Base-by-base conservation (phyloP, 1,140 invertebrate species). In the Drosophila lacertosa region DNA sequence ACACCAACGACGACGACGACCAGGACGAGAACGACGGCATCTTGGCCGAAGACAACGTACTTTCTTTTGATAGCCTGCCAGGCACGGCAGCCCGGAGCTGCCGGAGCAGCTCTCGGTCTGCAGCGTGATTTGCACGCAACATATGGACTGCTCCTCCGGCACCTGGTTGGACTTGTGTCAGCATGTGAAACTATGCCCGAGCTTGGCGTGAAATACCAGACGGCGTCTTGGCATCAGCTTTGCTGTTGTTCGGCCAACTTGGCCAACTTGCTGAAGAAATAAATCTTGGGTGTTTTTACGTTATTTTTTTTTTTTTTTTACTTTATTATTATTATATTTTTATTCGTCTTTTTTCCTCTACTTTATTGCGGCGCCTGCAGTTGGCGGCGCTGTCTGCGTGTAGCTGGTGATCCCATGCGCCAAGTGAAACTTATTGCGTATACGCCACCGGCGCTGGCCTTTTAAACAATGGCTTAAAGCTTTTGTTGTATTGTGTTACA, bases 91-190 rank as follows among this genome's bases (percentile, higher is more conserved):
- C 32, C 9, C 11, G 20, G 22, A n/a, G 26, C 44, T 7, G 16
- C 20, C 40, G 13, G 24, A 29, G 45, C 45, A 48, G 45, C 48
- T 45, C 20, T n/a, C n/a, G 42, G 20, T 24, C 65, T 67, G 58
- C 63, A 81, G 73, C 73, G 82, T 81, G 82, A 88, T 77, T 88
- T 86, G 82, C 82, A 86, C 82, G 78, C 83, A 88, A 88, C 82
- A 86, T 86, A 86, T 86, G 82, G 74, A 88, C 26, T 39, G 22
- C 22, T 22, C 40, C 9, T 29, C 26, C 26, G 26, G 13, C 39
- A 39, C 39, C 32, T 13, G n/a, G 16, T 33, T 26, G 16, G 53
- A 51, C 37, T 66, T 50, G 48, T 35, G 50, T 48, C 44, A 40
- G 51, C 67, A 55, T 64, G 67, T 29, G 51, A 44, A 69, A 57